Base-by-base conservation (phyloP, 2,888 invertebrate species). In the Eupithecia inturbata region DNA sequence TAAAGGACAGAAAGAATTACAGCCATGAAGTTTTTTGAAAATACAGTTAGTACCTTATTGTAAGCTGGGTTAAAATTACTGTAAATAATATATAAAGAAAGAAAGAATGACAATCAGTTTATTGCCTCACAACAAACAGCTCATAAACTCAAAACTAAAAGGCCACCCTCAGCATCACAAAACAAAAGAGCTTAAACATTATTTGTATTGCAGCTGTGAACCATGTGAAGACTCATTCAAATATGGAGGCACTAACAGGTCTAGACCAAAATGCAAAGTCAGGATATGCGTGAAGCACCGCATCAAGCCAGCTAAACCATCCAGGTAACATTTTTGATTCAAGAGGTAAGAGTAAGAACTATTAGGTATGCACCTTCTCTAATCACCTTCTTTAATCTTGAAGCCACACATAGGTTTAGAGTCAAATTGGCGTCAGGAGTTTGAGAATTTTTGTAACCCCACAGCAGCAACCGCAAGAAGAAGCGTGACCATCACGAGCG, bases 181-280 rank as follows among this genome's bases (percentile, higher is more conserved):
- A 53, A 57, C 12, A 57, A 22, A 22, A 4, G 22, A 10, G 57
- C 3, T 57, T 14, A 57, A 60, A 31, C 36, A 57, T 49, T 28
- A 67, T 62, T 39, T 49, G 39, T 77, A 0, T 87, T 89, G 16
- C 82, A 95, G 95, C 74, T 95, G 95, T 79, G 94, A 94, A 28
- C 89, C 92, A 0, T 95, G 95, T 78, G 92, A 94, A 77, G 95
- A 95, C 70, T 91, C 95, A 82, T 95, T 92, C 79, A 95, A 95
- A 83, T 95, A 94, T 81, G 95, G 95, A 0, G 92, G 92, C 1
- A 95, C 90, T 9, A 93, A 94, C 73, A 92, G 94, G 79, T 79
- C 95, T 39, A 95, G 95, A 77, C 82, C 95, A 0, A 93, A 95
- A 77, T 96, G 96, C 78, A 92, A 92, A 72, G 92, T 95, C 82